Conservation (phyloP, 2,797 vertebrate species). For the Poeciliopsis paucimaculata region DNA sequence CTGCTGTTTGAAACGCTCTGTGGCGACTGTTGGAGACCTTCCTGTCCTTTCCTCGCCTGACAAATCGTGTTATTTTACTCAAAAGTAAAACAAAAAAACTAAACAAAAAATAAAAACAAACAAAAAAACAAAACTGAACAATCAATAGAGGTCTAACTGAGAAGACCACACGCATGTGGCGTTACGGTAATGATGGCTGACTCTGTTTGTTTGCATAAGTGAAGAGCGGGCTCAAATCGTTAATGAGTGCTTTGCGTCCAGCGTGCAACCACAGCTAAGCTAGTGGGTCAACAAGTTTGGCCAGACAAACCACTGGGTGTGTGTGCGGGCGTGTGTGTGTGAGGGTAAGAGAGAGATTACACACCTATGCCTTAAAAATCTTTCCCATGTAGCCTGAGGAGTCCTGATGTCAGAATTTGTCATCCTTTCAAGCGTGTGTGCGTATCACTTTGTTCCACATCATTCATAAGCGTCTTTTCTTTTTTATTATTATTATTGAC, state of each 20-base stretch:
- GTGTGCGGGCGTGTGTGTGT: conserved; percentile 42
- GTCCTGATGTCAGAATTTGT: conserved; percentile 34
- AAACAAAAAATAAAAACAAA: background rate
- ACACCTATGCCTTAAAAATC: background rate
- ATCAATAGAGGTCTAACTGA: conserved; percentile 74
- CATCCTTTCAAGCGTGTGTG: conserved; percentile 27
- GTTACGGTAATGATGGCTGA: conserved; percentile 73
- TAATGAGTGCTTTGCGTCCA: conserved; percentile 82
- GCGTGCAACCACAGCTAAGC: conserved; percentile 80
- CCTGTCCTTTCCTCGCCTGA: conserved; percentile 45
- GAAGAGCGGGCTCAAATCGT: conserved; percentile 79
- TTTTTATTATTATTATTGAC: conserved; percentile 37
- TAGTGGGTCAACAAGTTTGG: conserved; percentile 79
- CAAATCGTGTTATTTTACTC: conserved; percentile 45
- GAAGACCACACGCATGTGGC: conserved; percentile 71
- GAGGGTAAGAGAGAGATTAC: conserved; percentile 7
- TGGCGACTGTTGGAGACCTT: conserved; percentile 50
- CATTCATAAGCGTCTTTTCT: conserved; percentile 48
- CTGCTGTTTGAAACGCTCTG: conserved; percentile 48
- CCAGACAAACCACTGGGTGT: conserved; percentile 71
- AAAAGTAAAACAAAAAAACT: background rate
- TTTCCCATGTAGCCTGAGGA: background rate
- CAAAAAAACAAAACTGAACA: conserved; percentile 47
- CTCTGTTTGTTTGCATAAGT: conserved; percentile 79
- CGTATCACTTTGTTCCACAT: conserved; percentile 35